Evolutionary conservation across 2,888 invertebrate genomes (phyloP).

Genomic region (Nomada hirtipes): DNA sequence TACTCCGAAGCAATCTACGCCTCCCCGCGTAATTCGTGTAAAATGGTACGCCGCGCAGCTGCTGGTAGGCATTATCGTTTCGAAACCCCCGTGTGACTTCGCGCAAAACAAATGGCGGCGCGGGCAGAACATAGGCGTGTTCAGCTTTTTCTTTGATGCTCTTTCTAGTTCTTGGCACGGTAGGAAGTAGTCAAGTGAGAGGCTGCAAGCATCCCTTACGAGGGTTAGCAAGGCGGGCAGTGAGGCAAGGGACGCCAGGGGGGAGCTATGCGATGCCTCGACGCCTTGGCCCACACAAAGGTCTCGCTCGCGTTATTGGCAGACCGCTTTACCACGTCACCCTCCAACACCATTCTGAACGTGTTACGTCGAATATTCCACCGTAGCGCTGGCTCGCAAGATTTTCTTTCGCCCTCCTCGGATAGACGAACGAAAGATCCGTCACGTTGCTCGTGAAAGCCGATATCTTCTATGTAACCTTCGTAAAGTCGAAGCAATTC

Average conservation of each 20-base stretch:
- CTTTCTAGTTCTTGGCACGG: slow-evolving; percentile 74
- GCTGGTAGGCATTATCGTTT: slow-evolving; percentile 71
- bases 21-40: slow-evolving; percentile 49
- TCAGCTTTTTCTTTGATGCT: slow-evolving; percentile 79
- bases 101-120: slow-evolving; percentile 78
- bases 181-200: slow-evolving; percentile 77
- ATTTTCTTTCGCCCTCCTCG: slow-evolving; percentile 69
- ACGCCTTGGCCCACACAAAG: slow-evolving; percentile 79
- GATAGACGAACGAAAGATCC: slow-evolving; percentile 69
- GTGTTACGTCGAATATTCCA: slow-evolving; percentile 73
- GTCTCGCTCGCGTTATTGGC: slow-evolving; percentile 75
- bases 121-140: slow-evolving; percentile 69
- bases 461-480: slow-evolving; percentile 71
- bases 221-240: slow-evolving; percentile 54
- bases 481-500: slow-evolving; percentile 69
- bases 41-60: slow-evolving; percentile 66
- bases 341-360: slow-evolving; percentile 71
- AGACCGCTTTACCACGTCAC: slow-evolving; percentile 76
- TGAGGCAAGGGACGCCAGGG: slow-evolving; percentile 63
- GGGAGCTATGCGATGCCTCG: slow-evolving; percentile 76
- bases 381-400: slow-evolving; percentile 67
- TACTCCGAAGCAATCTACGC: slow-evolving; percentile 48
- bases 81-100: slow-evolving; percentile 66
- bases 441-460: slow-evolving; percentile 72
- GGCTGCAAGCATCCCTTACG: slow-evolving; percentile 73